A percentile compares a stretch with the other conserved stretches of the same genome.
These are phyloP conservation scores for Amitus sp. DNA, from an alignment of 2,888 invertebrate species.

Conservation along the genomic window DNA sequence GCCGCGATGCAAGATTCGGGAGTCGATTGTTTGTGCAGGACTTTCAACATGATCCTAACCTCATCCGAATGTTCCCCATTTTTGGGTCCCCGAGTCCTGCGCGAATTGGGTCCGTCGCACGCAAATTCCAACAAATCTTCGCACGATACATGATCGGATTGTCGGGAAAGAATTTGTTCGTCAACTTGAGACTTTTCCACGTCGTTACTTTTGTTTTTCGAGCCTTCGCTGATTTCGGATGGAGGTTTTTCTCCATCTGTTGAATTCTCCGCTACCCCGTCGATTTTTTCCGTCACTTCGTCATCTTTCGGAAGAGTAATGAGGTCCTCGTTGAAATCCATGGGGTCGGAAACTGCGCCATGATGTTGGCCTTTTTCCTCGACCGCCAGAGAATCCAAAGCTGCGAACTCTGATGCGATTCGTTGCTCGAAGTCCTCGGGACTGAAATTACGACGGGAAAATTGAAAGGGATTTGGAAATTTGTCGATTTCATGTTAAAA, in stretches of 20 bases:
- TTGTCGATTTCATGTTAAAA: too few species aligned
- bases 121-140: slow-evolving; percentile 92
- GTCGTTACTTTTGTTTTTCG: neutral
- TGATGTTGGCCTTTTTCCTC: slow-evolving; percentile 50
- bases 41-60: slow-evolving; percentile 89
- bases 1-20: slow-evolving; percentile 83
- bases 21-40: slow-evolving; percentile 70
- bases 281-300: neutral
- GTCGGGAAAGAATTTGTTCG: slow-evolving; percentile 52
- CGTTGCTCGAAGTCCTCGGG: slow-evolving; percentile 71
- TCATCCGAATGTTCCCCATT: slow-evolving; percentile 84
- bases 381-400: slow-evolving; percentile 69
- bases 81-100: slow-evolving; percentile 80
- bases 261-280: neutral
- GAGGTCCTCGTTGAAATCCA: slow-evolving; percentile 58
- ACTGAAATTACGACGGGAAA: too few species aligned
- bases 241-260: neutral
- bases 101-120: slow-evolving; percentile 77
- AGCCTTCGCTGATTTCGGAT: neutral
- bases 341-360: slow-evolving; percentile 44
- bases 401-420: slow-evolving; percentile 72
- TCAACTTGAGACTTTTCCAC: slow-evolving; percentile 25
- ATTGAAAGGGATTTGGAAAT: too few species aligned
- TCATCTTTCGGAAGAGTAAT: neutral
- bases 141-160: slow-evolving; percentile 85